Evolutionary conservation across 2,888 invertebrate species (phyloP).

Genomic region (Fragum whitleyi): DNA sequence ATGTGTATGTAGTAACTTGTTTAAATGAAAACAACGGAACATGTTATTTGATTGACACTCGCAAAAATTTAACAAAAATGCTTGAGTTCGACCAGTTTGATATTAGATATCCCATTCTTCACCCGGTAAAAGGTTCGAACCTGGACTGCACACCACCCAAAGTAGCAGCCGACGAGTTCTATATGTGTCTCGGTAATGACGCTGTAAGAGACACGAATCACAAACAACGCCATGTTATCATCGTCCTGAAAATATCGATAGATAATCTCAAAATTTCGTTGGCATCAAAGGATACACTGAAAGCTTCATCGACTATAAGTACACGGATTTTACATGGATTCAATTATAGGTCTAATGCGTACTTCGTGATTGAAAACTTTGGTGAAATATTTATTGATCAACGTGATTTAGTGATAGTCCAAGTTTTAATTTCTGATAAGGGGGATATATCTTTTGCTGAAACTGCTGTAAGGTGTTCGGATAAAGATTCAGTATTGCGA

Average conservation of each 20-base stretch:
- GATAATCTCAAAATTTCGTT: background rate
- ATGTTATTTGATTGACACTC: background rate
- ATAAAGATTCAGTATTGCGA: background rate
- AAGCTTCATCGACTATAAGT: background rate
- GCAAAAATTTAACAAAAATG: background rate
- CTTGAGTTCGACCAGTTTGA: background rate
- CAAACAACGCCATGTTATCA: constrained; percentile 1
- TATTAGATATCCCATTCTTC: background rate
- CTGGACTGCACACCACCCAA: background rate
- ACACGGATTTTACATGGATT: background rate
- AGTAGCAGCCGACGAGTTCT: background rate
- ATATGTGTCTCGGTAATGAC: constrained; percentile 10
- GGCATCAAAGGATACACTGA: background rate
- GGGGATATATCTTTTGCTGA: background rate
- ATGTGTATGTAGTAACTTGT: background rate
- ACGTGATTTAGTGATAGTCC: background rate
- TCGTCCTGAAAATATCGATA: constrained; percentile 6
- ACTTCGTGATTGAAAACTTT: background rate
- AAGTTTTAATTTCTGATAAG: background rate
- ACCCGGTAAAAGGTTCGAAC: background rate
- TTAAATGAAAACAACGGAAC: constrained; percentile 2
- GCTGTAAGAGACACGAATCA: background rate
- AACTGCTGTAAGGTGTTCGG: background rate
- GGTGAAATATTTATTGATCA: background rate
- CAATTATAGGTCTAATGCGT: background rate